Conservation (phyloP, 2,113 vertebrate species). For the Lamprotornis superbus region DNA sequence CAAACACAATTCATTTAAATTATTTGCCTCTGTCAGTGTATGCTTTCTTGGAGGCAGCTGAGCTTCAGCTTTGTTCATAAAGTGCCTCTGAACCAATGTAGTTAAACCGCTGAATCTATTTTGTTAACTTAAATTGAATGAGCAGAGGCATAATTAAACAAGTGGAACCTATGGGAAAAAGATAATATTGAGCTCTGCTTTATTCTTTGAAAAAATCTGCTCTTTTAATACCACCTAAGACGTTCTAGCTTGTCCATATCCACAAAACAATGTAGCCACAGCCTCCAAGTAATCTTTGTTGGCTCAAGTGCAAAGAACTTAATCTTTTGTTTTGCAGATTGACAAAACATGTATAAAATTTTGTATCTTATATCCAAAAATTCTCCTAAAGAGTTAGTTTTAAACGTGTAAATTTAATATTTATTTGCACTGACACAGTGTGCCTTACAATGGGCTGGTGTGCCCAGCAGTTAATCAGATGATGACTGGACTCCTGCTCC, state of each 20-base stretch:
- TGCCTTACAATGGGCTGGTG: background rate
- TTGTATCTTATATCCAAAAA: background rate
- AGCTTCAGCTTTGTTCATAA: background rate
- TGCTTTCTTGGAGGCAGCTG: background rate
- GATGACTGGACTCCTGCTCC: background rate
- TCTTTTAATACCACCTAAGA: background rate
- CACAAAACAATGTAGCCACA: background rate
- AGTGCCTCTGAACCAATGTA: background rate
- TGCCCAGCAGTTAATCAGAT: background rate
- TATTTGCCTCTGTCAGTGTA: background rate
- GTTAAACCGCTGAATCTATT: background rate
- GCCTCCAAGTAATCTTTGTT: background rate
- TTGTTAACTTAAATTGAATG: background rate
- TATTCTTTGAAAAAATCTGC: background rate
- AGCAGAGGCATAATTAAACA: background rate
- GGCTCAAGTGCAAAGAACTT: background rate
- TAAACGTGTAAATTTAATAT: background rate
- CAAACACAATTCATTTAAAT: background rate
- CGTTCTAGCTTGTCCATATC: background rate
- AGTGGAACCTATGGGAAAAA: background rate
- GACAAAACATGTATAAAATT: background rate
- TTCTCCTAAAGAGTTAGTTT: background rate
- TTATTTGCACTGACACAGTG: background rate
- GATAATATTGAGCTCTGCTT: background rate
- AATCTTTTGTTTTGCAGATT: background rate